These are phyloP conservation scores for Gobio occitaniae DNA, from an alignment of 2,797 vertebrate genomes.

Conservation along the genomic window DNA sequence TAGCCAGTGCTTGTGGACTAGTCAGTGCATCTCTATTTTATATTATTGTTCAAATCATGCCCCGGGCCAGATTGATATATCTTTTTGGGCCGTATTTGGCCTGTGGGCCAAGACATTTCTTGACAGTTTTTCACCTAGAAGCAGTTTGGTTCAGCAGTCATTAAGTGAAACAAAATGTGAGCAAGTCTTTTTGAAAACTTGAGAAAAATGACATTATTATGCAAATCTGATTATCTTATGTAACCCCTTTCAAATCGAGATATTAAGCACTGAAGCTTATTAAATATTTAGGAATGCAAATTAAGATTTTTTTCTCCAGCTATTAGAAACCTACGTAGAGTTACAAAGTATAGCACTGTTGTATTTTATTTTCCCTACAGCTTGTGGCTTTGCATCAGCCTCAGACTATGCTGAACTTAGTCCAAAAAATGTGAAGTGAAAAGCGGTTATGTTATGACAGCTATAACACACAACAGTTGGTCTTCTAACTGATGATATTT, in stretches of 20 bases:
- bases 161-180: background rate
- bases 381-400: background rate
- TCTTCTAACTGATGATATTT: conserved; percentile 32
- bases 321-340: background rate
- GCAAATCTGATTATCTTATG: background rate
- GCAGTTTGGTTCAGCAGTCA: background rate
- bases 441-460: conserved; percentile 2
- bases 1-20: too few species aligned
- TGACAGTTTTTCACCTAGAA: background rate
- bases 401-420: background rate
- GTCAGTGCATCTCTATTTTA: too few species aligned
- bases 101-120: background rate
- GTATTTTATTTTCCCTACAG: background rate
- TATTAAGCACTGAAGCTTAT: background rate
- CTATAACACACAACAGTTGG: conserved; percentile 13
- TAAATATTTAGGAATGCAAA: conserved; percentile 19
- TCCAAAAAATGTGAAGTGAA: background rate
- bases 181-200: background rate
- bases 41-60: too few species aligned
- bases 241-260: conserved; percentile 1
- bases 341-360: background rate
- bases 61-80: too few species aligned
- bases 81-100: too few species aligned
- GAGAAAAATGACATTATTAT: conserved; percentile 6
- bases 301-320: background rate